Percentiles rank a stretch among this genome's conserved stretches.
Conservation (phyloP, 2,797 vertebrate genomes). For the Anas georgica region DNA sequence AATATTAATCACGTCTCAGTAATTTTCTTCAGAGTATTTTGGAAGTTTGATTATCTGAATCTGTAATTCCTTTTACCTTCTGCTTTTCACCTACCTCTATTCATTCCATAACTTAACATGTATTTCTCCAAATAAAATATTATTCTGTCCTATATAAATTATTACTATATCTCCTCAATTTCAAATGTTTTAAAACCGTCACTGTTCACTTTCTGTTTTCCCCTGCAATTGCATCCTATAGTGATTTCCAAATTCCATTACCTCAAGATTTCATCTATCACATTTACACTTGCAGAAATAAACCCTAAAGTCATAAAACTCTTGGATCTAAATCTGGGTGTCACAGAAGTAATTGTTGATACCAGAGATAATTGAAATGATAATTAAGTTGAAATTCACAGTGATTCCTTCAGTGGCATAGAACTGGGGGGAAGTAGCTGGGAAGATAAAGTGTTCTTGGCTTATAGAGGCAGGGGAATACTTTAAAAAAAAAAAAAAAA, state of each 20-base stretch:
- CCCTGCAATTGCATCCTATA: slow-evolving; percentile 45
- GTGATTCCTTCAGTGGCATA: not conserved
- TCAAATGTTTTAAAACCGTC: slow-evolving; percentile 55
- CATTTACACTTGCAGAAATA: slow-evolving; percentile 56
- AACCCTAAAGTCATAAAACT: slow-evolving; percentile 35
- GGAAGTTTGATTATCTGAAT: not conserved
- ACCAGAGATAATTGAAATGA: not conserved
- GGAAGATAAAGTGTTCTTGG: not conserved
- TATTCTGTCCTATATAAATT: slow-evolving; percentile 1
- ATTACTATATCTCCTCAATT: slow-evolving; percentile 39
- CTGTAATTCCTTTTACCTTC: not conserved
- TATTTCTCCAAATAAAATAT: not conserved
- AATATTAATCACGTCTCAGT: not conserved
- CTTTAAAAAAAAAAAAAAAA: too few species aligned
- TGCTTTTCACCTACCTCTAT: not conserved
- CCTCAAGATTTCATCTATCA: slow-evolving; percentile 61
- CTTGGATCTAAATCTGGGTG: not conserved
- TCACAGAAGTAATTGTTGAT: not conserved
- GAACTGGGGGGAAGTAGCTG: not conserved
- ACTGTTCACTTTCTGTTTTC: slow-evolving; percentile 43
- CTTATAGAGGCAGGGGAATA: not conserved
- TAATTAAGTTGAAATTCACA: slow-evolving; percentile 1
- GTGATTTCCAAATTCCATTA: slow-evolving; percentile 61
- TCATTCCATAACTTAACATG: not conserved
- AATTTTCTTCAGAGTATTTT: not conserved